Conservation (phyloP, 2,888 invertebrate genomes). For the Drosophila niveifrons region DNA sequence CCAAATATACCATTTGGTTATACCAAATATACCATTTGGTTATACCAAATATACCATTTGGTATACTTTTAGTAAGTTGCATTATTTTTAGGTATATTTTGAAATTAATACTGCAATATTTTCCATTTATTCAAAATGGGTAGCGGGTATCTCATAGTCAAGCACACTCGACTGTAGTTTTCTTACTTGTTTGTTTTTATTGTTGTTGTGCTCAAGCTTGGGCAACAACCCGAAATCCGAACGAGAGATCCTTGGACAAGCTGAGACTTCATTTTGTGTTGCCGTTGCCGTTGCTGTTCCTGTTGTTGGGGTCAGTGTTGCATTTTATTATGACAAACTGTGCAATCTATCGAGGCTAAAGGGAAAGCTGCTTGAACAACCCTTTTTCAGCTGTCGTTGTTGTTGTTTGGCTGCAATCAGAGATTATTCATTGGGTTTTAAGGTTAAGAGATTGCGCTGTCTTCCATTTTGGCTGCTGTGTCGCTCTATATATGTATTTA, state of each 20-base stretch:
- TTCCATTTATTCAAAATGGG: too few relatives aligned
- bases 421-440: slow-evolving; percentile 13
- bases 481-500: background rate
- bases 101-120: too few relatives aligned
- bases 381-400: background rate
- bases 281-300: too few relatives aligned
- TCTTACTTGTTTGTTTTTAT: too few relatives aligned
- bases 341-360: background rate
- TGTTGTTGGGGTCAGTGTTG: background rate
- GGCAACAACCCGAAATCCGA: background rate
- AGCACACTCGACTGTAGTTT: too few relatives aligned
- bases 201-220: background rate
- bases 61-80: too few relatives aligned
- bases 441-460: slow-evolving; percentile 9
- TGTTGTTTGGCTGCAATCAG: slow-evolving; percentile 7
- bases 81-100: too few relatives aligned
- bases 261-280: background rate
- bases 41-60: too few relatives aligned
- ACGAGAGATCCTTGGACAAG: background rate
- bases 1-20: too few relatives aligned
- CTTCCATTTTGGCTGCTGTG: background rate
- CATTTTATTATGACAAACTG: slow-evolving; percentile 24
- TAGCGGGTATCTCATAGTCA: too few relatives aligned
- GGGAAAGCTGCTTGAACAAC: slow-evolving; percentile 6
- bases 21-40: too few relatives aligned